Evolutionary conservation across 2,113 vertebrate species (phyloP).

Genomic region (Turdus rufiventris): DNA sequence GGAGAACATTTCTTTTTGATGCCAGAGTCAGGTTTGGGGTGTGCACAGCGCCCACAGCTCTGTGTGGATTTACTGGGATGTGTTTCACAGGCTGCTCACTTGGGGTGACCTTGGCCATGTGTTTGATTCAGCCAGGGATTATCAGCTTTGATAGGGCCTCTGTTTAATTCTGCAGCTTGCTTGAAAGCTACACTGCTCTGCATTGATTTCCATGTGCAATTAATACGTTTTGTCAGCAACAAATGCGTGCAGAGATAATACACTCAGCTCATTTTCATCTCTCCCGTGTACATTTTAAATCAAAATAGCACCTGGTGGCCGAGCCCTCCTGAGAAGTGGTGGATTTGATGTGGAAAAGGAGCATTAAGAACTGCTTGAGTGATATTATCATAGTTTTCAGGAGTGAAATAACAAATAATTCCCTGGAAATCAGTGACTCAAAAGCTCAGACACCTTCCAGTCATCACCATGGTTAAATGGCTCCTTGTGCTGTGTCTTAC

Average conservation of each 20-base stretch:
- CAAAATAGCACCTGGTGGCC: slow-evolving; percentile 21
- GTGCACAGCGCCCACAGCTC: background rate
- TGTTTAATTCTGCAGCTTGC: slow-evolving; percentile 4
- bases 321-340: background rate
- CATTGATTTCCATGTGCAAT: slow-evolving; percentile 61
- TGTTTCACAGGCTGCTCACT: background rate
- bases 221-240: slow-evolving; percentile 32
- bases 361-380: background rate
- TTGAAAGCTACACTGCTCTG: slow-evolving; percentile 17
- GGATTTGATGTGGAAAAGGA: background rate
- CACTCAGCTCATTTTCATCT: background rate
- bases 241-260: background rate
- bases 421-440: background rate
- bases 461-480: background rate
- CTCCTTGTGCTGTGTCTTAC: background rate
- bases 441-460: background rate
- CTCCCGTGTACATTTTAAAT: background rate
- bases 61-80: background rate
- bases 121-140: slow-evolving; percentile 17
- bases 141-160: slow-evolving; percentile 31
- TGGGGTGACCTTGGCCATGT: slow-evolving; percentile 34
- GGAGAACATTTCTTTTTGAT: background rate
- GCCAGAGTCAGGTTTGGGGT: background rate
- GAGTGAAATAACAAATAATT: background rate
- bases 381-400: background rate